Base-by-base conservation (phyloP, 2,888 invertebrate species). In the Dusona sp. region DNA sequence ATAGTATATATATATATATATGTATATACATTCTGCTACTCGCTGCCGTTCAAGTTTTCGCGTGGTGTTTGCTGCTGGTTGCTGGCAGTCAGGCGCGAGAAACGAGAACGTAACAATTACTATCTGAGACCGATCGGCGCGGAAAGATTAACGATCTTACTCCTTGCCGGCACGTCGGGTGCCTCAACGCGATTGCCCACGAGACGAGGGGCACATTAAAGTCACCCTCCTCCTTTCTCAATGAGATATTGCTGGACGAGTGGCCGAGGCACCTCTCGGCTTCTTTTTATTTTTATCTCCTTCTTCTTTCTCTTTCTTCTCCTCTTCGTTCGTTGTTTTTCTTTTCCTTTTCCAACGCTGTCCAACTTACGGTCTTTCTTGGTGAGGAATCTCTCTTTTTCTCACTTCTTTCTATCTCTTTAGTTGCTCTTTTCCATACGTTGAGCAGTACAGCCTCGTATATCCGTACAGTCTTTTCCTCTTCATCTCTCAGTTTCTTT, bases 91-190 rank as follows among this genome's bases (percentile, higher is more conserved):
- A 92, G 91, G 92, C 91, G 92, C 90, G 92, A 92, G 92, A 92
- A 93, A 93, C 92, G 92, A 91, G 93, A 94, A 93, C 93, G 93
- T 93, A 94, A 94, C 94, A 94, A 94, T 94, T 94, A 94, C 94
- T 94, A 94, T 94, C 93, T 91, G 92, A 92, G 93, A 92, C 92
- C 93, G 93, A 94, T 94, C 94, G 93, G 94, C 92, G 92, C 91
- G 92, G 92, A 91, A 94, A 94, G 94, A 94, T 94, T 94, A 94
- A 94, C 94, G 94, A 94, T 94, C 94, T 94, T 93, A 93, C 93
- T 93, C 91, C 68, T 90, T 90, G 90, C 91, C 92, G 91, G 90
- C 91, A 91, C 93, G 92, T 92, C 92, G 92, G 90, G 90, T 92
- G 92, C 91, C 89, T 90, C 91, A 89, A 89, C 91, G 91, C 92